Conservation (phyloP, 2,797 vertebrate species). For the Limnodromus scolopaceus region DNA sequence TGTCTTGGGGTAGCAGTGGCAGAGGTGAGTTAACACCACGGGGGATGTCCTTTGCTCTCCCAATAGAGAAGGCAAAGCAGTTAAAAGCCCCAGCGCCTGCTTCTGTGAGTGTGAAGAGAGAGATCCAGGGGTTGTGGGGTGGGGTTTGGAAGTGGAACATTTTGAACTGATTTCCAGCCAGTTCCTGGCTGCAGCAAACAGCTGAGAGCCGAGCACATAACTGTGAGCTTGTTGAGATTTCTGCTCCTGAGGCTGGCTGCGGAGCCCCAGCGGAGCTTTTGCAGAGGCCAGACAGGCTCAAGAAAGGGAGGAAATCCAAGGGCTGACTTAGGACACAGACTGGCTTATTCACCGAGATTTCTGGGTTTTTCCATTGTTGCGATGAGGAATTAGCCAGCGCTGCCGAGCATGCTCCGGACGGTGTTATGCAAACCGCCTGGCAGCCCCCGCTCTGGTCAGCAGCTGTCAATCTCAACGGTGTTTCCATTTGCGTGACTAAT, state of each 20-base stretch:
- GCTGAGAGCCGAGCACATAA: slow-evolving; percentile 47
- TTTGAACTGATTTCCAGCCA: slow-evolving; percentile 71
- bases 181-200: slow-evolving; percentile 57
- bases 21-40: not conserved
- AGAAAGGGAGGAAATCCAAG: slow-evolving; percentile 72
- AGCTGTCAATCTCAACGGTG: not conserved
- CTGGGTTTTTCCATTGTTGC: slow-evolving; percentile 78
- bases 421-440: slow-evolving; percentile 44
- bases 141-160: slow-evolving; percentile 70
- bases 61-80: not conserved
- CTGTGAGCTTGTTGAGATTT: slow-evolving; percentile 69
- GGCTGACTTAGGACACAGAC: slow-evolving; percentile 70
- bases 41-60: not conserved
- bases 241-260: slow-evolving; percentile 27
- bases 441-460: not conserved
- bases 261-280: slow-evolving; percentile 22
- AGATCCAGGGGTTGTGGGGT: slow-evolving; percentile 15
- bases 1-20: not conserved
- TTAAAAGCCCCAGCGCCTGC: not conserved
- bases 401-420: not conserved
- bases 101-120: not conserved
- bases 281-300: slow-evolving; percentile 52
- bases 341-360: slow-evolving; percentile 34
- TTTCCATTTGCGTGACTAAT: not conserved
- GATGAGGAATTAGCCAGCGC: not conserved